Percentiles rank a stretch among this genome's conserved stretches.
Conservation (phyloP, 2,888 invertebrate genomes). For the Adelognathus sp. region DNA sequence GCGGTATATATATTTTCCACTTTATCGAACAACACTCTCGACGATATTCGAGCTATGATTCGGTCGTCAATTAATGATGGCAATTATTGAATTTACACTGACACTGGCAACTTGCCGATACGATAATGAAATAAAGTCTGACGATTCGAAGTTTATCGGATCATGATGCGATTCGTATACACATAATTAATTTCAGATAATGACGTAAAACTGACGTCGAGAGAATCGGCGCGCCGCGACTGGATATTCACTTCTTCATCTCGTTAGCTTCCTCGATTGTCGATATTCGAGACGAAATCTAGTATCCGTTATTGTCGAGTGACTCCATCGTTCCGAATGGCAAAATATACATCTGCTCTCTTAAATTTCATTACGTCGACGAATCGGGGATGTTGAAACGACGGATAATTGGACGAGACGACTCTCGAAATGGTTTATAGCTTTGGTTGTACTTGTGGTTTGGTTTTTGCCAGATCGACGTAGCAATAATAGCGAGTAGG, state of each 20-base stretch:
- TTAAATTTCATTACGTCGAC: constrained; percentile 39
- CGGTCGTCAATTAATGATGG: neutral
- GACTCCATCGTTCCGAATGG: neutral
- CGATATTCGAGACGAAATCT: neutral
- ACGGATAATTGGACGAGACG: constrained; percentile 33
- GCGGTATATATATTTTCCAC: neutral
- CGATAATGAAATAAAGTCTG: neutral
- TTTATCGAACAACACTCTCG: neutral
- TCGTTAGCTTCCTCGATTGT: neutral
- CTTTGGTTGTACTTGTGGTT: neutral
- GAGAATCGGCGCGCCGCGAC: neutral
- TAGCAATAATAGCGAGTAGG: constrained; percentile 3
- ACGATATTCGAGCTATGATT: neutral
- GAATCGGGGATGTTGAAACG: constrained; percentile 12
- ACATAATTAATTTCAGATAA: neutral
- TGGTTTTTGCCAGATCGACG: neutral
- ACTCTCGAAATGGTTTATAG: neutral
- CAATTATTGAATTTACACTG: neutral
- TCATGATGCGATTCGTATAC: neutral
- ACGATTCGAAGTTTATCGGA: neutral
- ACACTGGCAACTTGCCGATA: neutral
- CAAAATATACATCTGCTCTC: constrained; percentile 3
- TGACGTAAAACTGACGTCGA: neutral
- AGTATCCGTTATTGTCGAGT: neutral
- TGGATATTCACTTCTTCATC: neutral